Conservation (phyloP, 1,140 invertebrate species). For the Mactra quadrangularis region DNA sequence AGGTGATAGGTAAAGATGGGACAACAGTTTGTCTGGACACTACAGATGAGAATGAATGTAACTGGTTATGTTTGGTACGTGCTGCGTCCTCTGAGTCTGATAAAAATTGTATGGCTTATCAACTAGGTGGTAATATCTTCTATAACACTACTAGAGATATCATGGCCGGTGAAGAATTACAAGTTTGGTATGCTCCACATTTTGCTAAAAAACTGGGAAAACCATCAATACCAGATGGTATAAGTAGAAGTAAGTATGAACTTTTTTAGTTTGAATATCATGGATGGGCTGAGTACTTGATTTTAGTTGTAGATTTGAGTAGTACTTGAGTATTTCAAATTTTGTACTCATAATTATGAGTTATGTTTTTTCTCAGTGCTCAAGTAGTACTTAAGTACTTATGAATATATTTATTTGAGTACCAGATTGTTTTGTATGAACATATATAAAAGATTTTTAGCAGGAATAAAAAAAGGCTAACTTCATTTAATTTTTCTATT, state of each 20-base stretch:
- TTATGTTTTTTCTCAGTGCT: no score
- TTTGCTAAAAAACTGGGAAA: slow-evolving; percentile 81
- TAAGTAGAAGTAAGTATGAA: slow-evolving; percentile 74
- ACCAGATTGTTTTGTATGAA: no score
- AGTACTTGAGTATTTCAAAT: no score
- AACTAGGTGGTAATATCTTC: slow-evolving; percentile 79
- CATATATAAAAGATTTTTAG: no score
- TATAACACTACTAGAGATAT: slow-evolving; percentile 79
- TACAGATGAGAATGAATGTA: slow-evolving; percentile 81
- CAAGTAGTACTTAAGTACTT: no score
- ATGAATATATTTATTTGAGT: no score
- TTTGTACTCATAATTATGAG: no score
- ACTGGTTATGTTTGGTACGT: slow-evolving; percentile 81
- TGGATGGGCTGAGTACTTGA: no score
- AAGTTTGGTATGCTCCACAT: slow-evolving; percentile 81
- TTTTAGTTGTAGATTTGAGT: no score
- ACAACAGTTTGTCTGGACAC: slow-evolving; percentile 78
- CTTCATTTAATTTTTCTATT: no score
- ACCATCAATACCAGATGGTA: slow-evolving; percentile 72
- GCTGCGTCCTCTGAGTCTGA: slow-evolving; percentile 68
- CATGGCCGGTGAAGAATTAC: slow-evolving; percentile 69
- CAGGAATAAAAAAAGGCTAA: no score
- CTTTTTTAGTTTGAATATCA: neutral
- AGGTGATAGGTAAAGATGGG: slow-evolving; percentile 80
- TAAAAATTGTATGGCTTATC: slow-evolving; percentile 82